Percentiles rank a stretch among this genome's conserved stretches.
Evolutionary conservation across 92 coral and sea anemone species (phyloP).

Genomic region (Palythoa heliodiscus): DNA sequence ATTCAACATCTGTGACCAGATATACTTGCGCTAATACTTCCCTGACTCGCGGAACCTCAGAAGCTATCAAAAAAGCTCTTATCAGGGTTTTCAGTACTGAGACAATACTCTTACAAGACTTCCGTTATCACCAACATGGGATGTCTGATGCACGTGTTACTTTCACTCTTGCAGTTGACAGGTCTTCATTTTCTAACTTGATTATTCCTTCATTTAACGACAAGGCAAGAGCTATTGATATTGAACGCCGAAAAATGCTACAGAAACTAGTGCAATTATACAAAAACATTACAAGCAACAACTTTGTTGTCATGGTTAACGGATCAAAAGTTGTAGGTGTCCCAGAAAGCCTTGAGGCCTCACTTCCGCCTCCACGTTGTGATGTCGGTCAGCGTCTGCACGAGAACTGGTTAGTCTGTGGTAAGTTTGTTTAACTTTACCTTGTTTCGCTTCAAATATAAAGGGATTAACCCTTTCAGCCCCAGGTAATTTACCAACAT

Average conservation of each 20-base stretch:
- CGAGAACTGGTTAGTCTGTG: slow-evolving; percentile 55
- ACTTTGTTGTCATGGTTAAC: slow-evolving; percentile 4
- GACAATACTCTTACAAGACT: slow-evolving; percentile 2
- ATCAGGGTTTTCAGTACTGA: not conserved
- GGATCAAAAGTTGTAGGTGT: slow-evolving; percentile 16
- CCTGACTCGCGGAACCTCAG: slow-evolving; percentile 4
- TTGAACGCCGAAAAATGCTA: slow-evolving; percentile 31
- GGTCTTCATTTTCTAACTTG: not conserved
- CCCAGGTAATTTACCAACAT: too few relatives aligned
- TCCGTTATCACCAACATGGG: slow-evolving; percentile 18
- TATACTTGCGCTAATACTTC: not conserved
- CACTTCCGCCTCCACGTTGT: slow-evolving; percentile 41
- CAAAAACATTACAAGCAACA: slow-evolving; percentile 15
- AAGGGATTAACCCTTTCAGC: too few relatives aligned
- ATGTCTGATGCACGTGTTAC: slow-evolving; percentile 3
- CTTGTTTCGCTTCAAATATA: not conserved
- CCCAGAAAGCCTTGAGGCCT: slow-evolving; percentile 37
- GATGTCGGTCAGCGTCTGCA: slow-evolving; percentile 38
- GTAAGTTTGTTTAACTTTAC: slow-evolving; percentile 25
- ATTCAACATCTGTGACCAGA: not conserved
- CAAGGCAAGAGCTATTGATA: slow-evolving; percentile 32
- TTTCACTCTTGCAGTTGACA: slow-evolving; percentile 16
- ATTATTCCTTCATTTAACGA: slow-evolving; percentile 33
- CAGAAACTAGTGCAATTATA: slow-evolving; percentile 5
- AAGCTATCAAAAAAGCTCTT: not conserved